These are phyloP conservation scores for Gambelia wislizenii DNA, from an alignment of 2,797 vertebrate genomes.

Conservation along the genomic window DNA sequence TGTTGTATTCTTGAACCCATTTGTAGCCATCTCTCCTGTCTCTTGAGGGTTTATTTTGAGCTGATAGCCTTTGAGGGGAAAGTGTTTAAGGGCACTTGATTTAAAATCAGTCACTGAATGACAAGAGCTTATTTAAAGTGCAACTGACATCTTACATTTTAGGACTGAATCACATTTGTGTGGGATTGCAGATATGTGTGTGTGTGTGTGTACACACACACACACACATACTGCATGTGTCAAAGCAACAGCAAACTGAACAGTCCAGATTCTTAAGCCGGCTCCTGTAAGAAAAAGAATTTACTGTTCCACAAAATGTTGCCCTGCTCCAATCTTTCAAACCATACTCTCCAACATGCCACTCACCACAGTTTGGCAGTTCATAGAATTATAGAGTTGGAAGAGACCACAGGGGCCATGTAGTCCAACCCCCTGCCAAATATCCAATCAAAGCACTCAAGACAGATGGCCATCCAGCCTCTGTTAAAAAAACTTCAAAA, in stretches of 20 bases:
- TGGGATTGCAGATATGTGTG: slow-evolving; percentile 15
- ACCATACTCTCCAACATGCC: slow-evolving; percentile 9
- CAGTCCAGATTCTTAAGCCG: not conserved
- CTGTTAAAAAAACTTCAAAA: too few species aligned
- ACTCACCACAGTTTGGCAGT: not conserved
- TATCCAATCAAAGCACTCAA: too few species aligned
- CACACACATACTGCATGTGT: not conserved
- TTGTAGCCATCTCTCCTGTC: slow-evolving; percentile 54
- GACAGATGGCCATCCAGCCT: too few species aligned
- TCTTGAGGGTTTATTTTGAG: slow-evolving; percentile 72
- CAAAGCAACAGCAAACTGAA: slow-evolving; percentile 33
- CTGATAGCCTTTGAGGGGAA: slow-evolving; percentile 62
- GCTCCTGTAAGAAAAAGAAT: slow-evolving; percentile 37
- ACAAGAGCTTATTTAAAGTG: slow-evolving; percentile 59
- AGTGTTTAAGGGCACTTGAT: slow-evolving; percentile 47
- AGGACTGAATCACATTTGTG: slow-evolving; percentile 56
- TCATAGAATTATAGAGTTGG: too few species aligned
- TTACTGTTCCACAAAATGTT: slow-evolving; percentile 31
- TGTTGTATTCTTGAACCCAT: slow-evolving; percentile 61
- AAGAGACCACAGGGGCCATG: too few species aligned
- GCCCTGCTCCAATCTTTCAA: not conserved
- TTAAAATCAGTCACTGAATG: slow-evolving; percentile 62
- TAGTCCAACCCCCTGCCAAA: too few species aligned
- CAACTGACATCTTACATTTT: slow-evolving; percentile 31
- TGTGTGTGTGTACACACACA: too few species aligned